These are phyloP conservation scores for Synanthedon myopaeformis DNA, from an alignment of 2,888 invertebrate genomes.

Conservation along the genomic window DNA sequence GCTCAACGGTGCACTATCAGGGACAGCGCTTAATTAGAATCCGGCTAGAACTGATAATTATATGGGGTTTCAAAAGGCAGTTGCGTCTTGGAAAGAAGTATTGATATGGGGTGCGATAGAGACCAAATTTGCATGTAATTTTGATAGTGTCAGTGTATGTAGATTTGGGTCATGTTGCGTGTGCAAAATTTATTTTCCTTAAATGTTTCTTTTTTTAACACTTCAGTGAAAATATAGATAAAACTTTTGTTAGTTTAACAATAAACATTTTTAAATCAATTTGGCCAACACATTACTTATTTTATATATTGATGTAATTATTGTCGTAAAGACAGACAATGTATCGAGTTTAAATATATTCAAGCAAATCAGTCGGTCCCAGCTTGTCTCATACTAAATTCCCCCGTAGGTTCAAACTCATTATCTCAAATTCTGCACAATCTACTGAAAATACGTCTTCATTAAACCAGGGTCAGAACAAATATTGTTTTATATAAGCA, in stretches of 20 bases:
- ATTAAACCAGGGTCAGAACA: background rate
- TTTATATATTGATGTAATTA: too few relatives aligned
- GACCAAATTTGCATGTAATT: background rate
- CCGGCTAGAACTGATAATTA: conserved; percentile 65
- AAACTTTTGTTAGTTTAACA: too few relatives aligned
- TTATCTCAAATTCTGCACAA: background rate
- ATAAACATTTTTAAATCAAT: too few relatives aligned
- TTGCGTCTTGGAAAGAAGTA: background rate
- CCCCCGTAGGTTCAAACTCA: background rate
- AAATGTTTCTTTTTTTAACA: too few relatives aligned
- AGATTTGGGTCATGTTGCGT: too few relatives aligned
- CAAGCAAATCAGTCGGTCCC: too few relatives aligned
- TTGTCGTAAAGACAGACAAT: too few relatives aligned
- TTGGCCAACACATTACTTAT: too few relatives aligned
- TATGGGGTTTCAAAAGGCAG: conserved; percentile 6
- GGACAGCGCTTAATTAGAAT: conserved; percentile 68
- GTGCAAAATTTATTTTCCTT: too few relatives aligned
- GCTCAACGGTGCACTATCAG: conserved; percentile 68
- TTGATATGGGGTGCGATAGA: background rate
- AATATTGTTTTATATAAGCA: background rate
- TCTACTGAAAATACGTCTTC: background rate
- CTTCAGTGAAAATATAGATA: too few relatives aligned
- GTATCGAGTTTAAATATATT: too few relatives aligned
- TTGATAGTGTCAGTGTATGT: background rate
- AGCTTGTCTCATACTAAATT: too few relatives aligned